Evolutionary conservation across 2,113 vertebrate genomes (phyloP).

Genomic region (Hypocryptadius cinnamomeus): DNA sequence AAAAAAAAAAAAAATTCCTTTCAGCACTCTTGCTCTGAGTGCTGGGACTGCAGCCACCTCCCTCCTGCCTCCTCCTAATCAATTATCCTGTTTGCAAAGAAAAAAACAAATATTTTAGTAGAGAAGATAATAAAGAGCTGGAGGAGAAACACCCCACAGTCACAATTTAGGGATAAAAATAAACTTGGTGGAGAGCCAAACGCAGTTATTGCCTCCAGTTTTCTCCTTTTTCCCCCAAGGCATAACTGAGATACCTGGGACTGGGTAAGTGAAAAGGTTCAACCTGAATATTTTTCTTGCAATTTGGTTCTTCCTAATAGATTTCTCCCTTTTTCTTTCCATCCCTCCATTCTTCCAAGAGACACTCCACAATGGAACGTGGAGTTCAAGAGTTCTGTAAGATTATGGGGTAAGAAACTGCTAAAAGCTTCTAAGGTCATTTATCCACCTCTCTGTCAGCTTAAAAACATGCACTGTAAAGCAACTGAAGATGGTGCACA

Average conservation of each 20-base stretch:
- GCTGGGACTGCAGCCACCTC: neutral
- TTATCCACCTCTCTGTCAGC: fast-evolving
- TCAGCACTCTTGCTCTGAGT: neutral
- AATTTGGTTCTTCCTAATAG: neutral
- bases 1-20: neutral
- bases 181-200: neutral
- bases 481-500: neutral
- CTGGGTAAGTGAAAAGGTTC: neutral
- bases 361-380: fast-evolving
- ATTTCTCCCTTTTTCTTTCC: neutral
- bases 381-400: neutral
- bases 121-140: neutral
- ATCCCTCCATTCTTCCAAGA: neutral
- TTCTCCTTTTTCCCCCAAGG: neutral
- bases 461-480: neutral
- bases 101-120: neutral
- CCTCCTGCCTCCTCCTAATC: neutral
- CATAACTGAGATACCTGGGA: neutral
- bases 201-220: neutral
- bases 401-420: neutral
- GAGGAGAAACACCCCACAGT: neutral
- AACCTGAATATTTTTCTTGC: neutral
- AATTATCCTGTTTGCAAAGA: neutral
- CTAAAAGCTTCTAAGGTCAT: neutral
- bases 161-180: neutral